These are phyloP conservation scores for Corythaixoides concolor DNA, from an alignment of 2,113 vertebrate species.

Conservation along the genomic window DNA sequence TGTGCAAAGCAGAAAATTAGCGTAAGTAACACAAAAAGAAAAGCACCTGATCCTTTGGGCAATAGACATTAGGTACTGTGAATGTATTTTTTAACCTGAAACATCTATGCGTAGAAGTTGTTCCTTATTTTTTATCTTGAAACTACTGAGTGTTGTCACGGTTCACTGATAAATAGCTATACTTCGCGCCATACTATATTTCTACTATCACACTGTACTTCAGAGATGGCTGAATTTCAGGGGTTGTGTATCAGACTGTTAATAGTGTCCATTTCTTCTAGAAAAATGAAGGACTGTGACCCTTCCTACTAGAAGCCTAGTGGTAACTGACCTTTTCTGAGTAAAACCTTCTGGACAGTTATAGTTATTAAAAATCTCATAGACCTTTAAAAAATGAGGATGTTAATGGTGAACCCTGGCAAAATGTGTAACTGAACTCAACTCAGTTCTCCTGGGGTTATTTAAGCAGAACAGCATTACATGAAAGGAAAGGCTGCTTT, in stretches of 20 bases:
- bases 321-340: background rate
- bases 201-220: background rate
- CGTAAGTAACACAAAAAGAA: conserved; percentile 66
- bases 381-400: background rate
- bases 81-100: background rate
- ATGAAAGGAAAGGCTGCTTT: background rate
- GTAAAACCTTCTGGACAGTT: background rate
- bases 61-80: background rate
- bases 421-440: background rate
- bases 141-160: background rate
- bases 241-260: background rate
- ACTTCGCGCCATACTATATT: background rate
- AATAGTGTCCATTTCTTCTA: background rate
- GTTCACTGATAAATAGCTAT: background rate
- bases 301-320: background rate
- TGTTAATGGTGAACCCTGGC: background rate
- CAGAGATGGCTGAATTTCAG: background rate
- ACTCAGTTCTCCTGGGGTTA: background rate
- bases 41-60: background rate
- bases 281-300: background rate
- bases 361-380: background rate
- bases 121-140: background rate
- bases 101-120: background rate
- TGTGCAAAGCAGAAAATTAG: conserved; percentile 68
- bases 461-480: background rate